Conservation (phyloP, 35 echinoderm and acorn worm genomes). For the Nesometra sesokonis region DNA sequence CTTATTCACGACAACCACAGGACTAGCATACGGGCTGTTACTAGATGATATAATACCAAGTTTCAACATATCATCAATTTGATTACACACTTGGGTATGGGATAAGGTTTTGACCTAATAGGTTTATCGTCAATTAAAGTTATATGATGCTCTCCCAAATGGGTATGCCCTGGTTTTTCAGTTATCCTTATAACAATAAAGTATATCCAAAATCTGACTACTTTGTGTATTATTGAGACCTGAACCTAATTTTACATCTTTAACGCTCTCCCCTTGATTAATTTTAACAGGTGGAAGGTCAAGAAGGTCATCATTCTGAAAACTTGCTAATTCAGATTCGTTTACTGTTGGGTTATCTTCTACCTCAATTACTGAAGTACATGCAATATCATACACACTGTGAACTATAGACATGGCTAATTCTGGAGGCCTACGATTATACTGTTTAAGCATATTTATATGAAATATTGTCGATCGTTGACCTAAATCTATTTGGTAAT, state of each 20-base stretch:
- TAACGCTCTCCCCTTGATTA: background rate
- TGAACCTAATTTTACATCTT: background rate
- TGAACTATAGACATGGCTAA: background rate
- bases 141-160: background rate
- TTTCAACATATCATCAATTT: background rate
- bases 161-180: background rate
- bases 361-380: background rate
- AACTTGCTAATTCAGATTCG: background rate
- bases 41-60: background rate
- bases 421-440: no score
- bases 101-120: background rate
- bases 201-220: background rate
- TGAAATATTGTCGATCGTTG: background rate
- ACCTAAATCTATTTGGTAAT: slow-evolving; percentile 1
- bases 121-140: background rate
- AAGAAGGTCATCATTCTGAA: background rate
- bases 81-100: background rate
- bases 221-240: background rate
- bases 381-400: background rate
- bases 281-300: background rate
- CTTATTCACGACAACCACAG: background rate
- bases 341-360: background rate
- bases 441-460: background rate
- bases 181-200: background rate
- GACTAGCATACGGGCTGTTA: background rate